These are phyloP conservation scores for Venustaconcha ellipsiformis DNA, from an alignment of 1,140 invertebrate genomes.

Conservation along the genomic window DNA sequence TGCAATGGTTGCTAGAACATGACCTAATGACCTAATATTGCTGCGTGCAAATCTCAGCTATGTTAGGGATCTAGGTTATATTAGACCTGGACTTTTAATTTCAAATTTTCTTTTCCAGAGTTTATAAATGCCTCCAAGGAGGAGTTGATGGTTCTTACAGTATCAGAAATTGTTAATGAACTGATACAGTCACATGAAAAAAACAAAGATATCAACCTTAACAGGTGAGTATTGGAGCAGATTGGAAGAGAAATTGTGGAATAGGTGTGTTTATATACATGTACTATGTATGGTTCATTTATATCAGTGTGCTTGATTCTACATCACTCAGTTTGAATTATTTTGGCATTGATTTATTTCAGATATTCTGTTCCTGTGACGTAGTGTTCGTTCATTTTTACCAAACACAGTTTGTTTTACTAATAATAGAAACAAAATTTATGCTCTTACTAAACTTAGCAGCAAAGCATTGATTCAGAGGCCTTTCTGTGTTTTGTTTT, in stretches of 20 bases:
- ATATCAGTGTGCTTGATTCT: too few relatives aligned
- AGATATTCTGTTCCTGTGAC: too few relatives aligned
- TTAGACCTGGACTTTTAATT: not conserved
- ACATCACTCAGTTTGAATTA: too few relatives aligned
- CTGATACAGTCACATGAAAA: constrained; percentile 87
- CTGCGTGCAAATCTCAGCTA: not conserved
- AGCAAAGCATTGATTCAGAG: too few relatives aligned
- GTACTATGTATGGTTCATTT: not conserved
- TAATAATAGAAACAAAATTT: too few relatives aligned
- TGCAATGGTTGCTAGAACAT: constrained; percentile 12
- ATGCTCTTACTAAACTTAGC: too few relatives aligned
- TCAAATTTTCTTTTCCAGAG: constrained; percentile 22
- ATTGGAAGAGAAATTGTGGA: not conserved
- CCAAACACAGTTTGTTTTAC: too few relatives aligned
- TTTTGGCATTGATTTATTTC: too few relatives aligned
- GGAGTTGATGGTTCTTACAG: constrained; percentile 76
- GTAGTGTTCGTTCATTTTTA: too few relatives aligned
- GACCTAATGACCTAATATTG: not conserved
- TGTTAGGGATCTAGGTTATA: not conserved
- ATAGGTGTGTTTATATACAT: not conserved
- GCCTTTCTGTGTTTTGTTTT: too few relatives aligned
- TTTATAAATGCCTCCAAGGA: constrained; percentile 51
- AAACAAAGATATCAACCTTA: constrained; percentile 92
- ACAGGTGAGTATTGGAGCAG: constrained; percentile 72
- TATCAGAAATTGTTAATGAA: constrained; percentile 96